Evolutionary conservation across 2,888 invertebrate species (phyloP), one percentile per base, ranked within the genome.

Genomic region (Dryobotodes eremita): DNA sequence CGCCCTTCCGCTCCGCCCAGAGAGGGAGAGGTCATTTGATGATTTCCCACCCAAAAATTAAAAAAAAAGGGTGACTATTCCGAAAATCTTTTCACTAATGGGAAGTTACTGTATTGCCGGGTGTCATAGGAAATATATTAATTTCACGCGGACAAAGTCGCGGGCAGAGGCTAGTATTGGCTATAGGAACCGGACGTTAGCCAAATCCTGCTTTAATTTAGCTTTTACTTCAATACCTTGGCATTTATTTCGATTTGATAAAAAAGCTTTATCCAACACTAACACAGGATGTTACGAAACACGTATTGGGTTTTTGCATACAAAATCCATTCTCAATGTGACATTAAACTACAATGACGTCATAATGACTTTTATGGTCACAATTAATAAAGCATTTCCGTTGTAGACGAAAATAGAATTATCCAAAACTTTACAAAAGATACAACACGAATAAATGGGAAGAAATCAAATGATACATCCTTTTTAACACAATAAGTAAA

Each of bases 291-390:
- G 73, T 84, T 81, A 77, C 57, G 36, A 64, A 73, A 83, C 53
- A 71, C 13, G 4, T 23, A 59, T 23, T 36, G 23, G 17, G 42
- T 62, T 84, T 77, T 83, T 81, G 85, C 83, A 83, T 83, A 74
- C 23, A 20, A 68, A 76, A 81, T 57, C 59, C 50, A 74, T 76
- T 75, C 68, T 69, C 61, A 77, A 84, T 53, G 57, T 86, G 78
- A 76, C 75, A 77, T 84, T 86, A 70, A 64, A 61, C 62, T 48
- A 6, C 20, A 50, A 59, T 86, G 86, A 86, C 76, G 65, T 77
- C 86, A 86, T 78, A 75, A 31, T 77, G 42, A n/a, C 23, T 82
- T n/a, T 69, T 72, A 83, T 83, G 36, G 62, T 57, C 57, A 57
- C 64, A 65, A 62, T 46, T 64, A 72, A 70, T 85, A 71, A n/a